These are phyloP conservation scores for Heterodera filipjevi DNA, from an alignment of 2,888 invertebrate species.

Conservation along the genomic window DNA sequence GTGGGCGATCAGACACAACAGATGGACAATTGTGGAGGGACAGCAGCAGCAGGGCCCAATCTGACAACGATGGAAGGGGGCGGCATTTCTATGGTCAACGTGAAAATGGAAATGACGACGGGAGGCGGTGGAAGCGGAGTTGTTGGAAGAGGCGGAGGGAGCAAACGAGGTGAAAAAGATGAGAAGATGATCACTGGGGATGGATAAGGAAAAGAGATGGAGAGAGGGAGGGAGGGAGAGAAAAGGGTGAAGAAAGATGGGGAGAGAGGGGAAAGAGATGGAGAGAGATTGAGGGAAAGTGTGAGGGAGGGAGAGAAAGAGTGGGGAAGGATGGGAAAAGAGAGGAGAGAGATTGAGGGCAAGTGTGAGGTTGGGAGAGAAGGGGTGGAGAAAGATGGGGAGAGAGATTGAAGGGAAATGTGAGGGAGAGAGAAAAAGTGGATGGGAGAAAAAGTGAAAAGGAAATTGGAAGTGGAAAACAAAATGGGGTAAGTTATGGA, in stretches of 20 bases:
- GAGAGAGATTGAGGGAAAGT: too few relatives aligned
- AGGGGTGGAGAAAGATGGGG: too few relatives aligned
- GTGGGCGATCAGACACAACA: slow-evolving; percentile 26
- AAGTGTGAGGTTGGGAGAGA: too few relatives aligned
- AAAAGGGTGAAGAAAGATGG: background rate
- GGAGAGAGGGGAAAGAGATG: background rate
- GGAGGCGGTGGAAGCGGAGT: background rate
- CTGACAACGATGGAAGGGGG: slow-evolving; percentile 20
- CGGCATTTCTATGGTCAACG: background rate
- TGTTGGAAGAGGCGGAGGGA: background rate
- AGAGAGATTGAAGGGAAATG: too few relatives aligned
- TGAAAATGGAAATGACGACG: background rate
- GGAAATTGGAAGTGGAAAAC: too few relatives aligned
- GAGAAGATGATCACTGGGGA: too few relatives aligned
- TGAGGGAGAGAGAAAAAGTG: too few relatives aligned
- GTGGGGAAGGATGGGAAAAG: too few relatives aligned
- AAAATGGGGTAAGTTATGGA: too few relatives aligned
- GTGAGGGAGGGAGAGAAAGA: too few relatives aligned
- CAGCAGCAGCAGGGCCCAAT: slow-evolving; percentile 10
- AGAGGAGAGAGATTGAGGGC: too few relatives aligned
- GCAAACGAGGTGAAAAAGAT: background rate
- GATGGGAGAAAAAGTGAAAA: too few relatives aligned
- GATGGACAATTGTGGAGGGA: background rate
- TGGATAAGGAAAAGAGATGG: background rate
- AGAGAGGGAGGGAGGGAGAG: background rate